Evolutionary conservation across 2,797 vertebrate species (phyloP).

Genomic region (Tangara arthus): DNA sequence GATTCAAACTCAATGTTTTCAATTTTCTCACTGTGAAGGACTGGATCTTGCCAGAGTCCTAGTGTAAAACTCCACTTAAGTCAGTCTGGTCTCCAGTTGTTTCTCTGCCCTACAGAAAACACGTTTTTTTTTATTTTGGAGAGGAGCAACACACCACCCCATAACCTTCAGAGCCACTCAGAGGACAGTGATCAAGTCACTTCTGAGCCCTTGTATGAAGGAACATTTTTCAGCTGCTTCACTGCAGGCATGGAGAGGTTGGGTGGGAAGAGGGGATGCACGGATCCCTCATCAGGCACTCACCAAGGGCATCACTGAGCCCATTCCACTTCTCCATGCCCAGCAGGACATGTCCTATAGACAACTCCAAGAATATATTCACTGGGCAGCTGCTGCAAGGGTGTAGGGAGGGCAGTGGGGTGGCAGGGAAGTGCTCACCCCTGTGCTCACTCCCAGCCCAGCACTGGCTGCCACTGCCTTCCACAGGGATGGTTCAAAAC

Average conservation of each 20-base stretch:
- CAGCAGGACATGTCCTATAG: background rate
- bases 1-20: background rate
- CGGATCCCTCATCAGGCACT: rapidly evolving
- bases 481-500: background rate
- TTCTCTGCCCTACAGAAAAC: background rate
- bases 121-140: background rate
- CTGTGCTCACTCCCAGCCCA: background rate
- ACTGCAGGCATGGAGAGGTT: background rate
- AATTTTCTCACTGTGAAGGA: background rate
- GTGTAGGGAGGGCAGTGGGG: background rate
- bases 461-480: background rate
- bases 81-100: background rate
- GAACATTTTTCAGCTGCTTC: background rate
- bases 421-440: background rate
- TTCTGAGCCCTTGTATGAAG: background rate
- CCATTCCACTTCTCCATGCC: background rate
- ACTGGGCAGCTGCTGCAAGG: background rate
- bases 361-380: background rate
- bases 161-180: background rate
- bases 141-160: background rate
- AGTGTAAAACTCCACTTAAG: background rate
- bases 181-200: background rate
- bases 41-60: background rate
- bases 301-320: rapidly evolving
- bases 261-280: background rate